These are phyloP conservation scores for Thaumetopoea pityocampa DNA, from an alignment of 1,140 invertebrate species.

Conservation along the genomic window DNA sequence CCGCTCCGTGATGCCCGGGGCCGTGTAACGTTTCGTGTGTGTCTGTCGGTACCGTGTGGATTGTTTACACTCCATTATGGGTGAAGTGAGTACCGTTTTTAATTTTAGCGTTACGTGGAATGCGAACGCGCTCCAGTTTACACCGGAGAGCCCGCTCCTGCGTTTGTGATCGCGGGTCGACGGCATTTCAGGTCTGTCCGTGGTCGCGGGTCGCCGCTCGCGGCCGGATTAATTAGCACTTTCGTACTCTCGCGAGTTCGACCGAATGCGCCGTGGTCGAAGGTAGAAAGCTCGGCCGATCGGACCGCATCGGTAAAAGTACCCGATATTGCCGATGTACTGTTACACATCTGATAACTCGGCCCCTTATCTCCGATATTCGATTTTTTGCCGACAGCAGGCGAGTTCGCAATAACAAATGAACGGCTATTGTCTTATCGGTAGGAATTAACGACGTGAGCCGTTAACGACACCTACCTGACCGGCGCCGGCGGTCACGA, in stretches of 20 bases:
- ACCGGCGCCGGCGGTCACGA: too few species aligned
- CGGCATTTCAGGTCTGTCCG: slow-evolving; percentile 27
- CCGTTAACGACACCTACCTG: too few species aligned
- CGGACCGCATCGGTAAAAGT: slow-evolving; percentile 22
- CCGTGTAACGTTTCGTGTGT: slow-evolving; percentile 47
- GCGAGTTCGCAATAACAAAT: slow-evolving; percentile 41
- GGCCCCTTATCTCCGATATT: slow-evolving; percentile 46
- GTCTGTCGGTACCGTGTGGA: slow-evolving; percentile 20
- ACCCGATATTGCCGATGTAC: slow-evolving; percentile 37
- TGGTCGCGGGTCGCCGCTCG: slow-evolving; percentile 23
- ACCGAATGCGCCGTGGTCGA: slow-evolving; percentile 32
- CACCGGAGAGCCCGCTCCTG: slow-evolving; percentile 33
- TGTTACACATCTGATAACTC: slow-evolving; percentile 52
- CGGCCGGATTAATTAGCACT: slow-evolving; percentile 31
- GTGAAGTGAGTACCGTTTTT: slow-evolving; percentile 61
- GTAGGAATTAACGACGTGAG: slow-evolving; percentile 16
- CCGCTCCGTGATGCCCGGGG: slow-evolving; percentile 55
- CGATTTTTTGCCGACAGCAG: slow-evolving; percentile 34
- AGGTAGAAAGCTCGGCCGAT: slow-evolving; percentile 42
- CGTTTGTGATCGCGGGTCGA: slow-evolving; percentile 55
- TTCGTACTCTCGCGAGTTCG: slow-evolving; percentile 29
- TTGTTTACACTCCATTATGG: slow-evolving; percentile 45
- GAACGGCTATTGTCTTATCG: slow-evolving; percentile 46
- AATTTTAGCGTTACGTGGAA: slow-evolving; percentile 22
- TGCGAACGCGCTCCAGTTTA: slow-evolving; percentile 46